Percentiles rank a stretch among this genome's conserved stretches.
phyloP scores from a whole-genome alignment of 2,888 invertebrate species.

The Hesperia comma region DNA sequence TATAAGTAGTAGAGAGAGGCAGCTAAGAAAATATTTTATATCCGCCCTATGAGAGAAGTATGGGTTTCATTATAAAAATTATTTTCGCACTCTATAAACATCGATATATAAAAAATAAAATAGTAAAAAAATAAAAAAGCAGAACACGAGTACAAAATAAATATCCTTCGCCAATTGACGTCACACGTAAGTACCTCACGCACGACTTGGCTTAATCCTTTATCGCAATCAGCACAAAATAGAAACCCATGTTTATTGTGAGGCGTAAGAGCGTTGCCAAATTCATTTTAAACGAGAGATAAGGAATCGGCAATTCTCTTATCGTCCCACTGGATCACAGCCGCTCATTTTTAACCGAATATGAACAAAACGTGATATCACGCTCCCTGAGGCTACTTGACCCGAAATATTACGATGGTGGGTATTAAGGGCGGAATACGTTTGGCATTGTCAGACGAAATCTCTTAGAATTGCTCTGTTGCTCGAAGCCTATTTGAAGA shows the following conservation, averaged over 20 bases:
- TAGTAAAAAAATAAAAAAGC: too few relatives aligned
- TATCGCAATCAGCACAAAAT: slow-evolving; percentile 43
- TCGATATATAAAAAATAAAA: too few relatives aligned
- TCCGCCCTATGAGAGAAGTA: too few relatives aligned
- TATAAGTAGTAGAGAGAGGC: too few relatives aligned
- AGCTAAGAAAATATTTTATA: too few relatives aligned
- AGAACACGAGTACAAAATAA: too few relatives aligned
- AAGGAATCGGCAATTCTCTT: slow-evolving; percentile 66
- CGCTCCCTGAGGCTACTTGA: slow-evolving; percentile 63
- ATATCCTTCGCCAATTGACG: slow-evolving; percentile 7
- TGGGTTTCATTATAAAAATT: too few relatives aligned
- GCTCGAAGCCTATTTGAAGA: not conserved
- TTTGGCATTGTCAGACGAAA: slow-evolving; percentile 42
- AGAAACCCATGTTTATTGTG: slow-evolving; percentile 46
- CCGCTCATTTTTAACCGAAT: slow-evolving; percentile 68
- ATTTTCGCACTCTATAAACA: too few relatives aligned
- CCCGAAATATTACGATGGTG: slow-evolving; percentile 66
- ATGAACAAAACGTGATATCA: slow-evolving; percentile 66
- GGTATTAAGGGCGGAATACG: slow-evolving; percentile 51
- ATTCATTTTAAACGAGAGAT: slow-evolving; percentile 60
- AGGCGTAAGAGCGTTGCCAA: slow-evolving; percentile 48
- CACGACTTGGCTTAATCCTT: slow-evolving; percentile 34
- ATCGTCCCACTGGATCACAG: slow-evolving; percentile 61
- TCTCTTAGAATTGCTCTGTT: slow-evolving; percentile 44
- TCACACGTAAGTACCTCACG: slow-evolving; percentile 30